Evolutionary conservation across 2,888 invertebrate genomes (phyloP).

Genomic region (Steromphala cineraria): DNA sequence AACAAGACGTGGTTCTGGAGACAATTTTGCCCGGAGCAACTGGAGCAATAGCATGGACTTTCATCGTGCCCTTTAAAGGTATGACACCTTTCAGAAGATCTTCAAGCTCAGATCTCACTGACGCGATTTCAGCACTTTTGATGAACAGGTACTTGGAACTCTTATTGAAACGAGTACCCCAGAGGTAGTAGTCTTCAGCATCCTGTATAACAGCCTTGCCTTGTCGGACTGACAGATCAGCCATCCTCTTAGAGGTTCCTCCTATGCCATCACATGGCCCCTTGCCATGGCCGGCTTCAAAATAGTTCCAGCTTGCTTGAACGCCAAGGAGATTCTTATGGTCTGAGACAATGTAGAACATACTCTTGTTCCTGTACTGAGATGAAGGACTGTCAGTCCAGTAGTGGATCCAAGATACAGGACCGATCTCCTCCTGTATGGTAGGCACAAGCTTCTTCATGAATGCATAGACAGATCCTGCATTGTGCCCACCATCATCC

Average conservation of each 20-base stretch:
- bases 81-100: neutral
- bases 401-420: conserved; percentile 28
- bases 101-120: neutral
- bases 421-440: neutral
- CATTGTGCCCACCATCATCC: conserved; percentile 35
- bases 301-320: conserved; percentile 36
- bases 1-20: conserved; percentile 29
- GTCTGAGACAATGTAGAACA: conserved; percentile 32
- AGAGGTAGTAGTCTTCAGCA: conserved; percentile 26
- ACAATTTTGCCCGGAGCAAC: neutral
- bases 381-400: conserved; percentile 44
- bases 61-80: conserved; percentile 26
- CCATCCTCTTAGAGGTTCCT: conserved; percentile 27
- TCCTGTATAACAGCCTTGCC: conserved; percentile 28
- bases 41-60: conserved; percentile 21
- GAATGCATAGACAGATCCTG: conserved; percentile 9
- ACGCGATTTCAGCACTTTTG: neutral
- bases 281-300: conserved; percentile 37
- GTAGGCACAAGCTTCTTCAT: conserved; percentile 29
- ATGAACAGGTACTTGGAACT: conserved; percentile 18
- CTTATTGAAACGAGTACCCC: conserved; percentile 6
- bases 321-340: conserved; percentile 24
- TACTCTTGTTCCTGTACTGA: conserved; percentile 40
- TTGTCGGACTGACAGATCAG: conserved; percentile 27
- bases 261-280: conserved; percentile 38